A percentile compares a stretch with the other conserved stretches of the same genome.
phyloP scores from a whole-genome alignment of 92 coral and sea anemone species.

The Palythoa grandiflora region DNA sequence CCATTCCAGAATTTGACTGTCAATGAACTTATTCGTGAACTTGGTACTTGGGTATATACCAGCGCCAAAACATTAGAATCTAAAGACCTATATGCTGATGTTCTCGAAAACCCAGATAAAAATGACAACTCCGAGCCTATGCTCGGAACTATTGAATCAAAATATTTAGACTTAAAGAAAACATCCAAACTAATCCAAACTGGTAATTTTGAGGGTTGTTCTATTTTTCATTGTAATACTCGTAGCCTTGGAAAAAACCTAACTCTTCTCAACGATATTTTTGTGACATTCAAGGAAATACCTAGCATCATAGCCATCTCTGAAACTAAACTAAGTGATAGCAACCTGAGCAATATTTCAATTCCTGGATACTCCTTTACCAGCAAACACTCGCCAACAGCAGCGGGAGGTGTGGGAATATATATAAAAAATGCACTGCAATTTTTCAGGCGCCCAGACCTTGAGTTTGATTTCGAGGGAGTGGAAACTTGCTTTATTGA shows the following conservation, averaged over 20 bases:
- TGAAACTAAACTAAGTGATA: slow-evolving; percentile 49
- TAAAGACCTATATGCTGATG: slow-evolving; percentile 36
- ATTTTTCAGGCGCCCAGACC: slow-evolving; percentile 27
- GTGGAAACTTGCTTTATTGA: slow-evolving; percentile 13
- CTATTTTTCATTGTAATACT: slow-evolving; percentile 48
- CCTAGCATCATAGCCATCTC: slow-evolving; percentile 57
- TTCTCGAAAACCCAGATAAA: slow-evolving; percentile 54
- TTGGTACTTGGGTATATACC: slow-evolving; percentile 32
- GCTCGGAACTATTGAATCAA: slow-evolving; percentile 41
- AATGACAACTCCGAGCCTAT: slow-evolving; percentile 23
- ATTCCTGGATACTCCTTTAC: slow-evolving; percentile 40
- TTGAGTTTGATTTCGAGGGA: neutral
- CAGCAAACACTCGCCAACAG: slow-evolving; percentile 45
- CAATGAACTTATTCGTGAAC: slow-evolving; percentile 24
- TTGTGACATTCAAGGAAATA: slow-evolving; percentile 40
- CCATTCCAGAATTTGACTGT: slow-evolving; percentile 44
- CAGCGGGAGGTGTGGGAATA: slow-evolving; percentile 51
- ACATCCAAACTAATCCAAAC: slow-evolving; percentile 34
- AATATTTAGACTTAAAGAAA: slow-evolving; percentile 41
- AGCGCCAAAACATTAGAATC: slow-evolving; percentile 33
- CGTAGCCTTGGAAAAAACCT: slow-evolving; percentile 22
- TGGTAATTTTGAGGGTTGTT: slow-evolving; percentile 13
- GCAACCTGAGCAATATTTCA: slow-evolving; percentile 26
- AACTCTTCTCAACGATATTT: slow-evolving; percentile 41
- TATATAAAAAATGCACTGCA: slow-evolving; percentile 12